Evolutionary conservation across 30 jellyfish, hydroid and myxozoan species (phyloP), one percentile per base, ranked within the genome.

Genomic region (Hydractinia echinata): DNA sequence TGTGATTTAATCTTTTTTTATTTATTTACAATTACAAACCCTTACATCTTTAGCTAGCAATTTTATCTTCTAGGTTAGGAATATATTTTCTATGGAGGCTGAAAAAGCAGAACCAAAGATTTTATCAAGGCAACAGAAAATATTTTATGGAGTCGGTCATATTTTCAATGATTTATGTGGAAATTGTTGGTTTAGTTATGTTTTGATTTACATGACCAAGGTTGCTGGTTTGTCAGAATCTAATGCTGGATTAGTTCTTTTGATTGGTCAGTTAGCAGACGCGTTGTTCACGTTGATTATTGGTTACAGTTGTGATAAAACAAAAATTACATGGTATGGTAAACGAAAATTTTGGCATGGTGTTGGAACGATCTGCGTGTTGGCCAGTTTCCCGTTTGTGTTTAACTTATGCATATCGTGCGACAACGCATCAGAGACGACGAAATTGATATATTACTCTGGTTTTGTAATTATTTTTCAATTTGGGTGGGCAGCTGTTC

Each of bases 401-500:
- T 92, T 92, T 73, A 92, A 92, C 78, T 54, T 83, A 30, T 92
- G 98, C 68, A 9, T 92, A n/a, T 74, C 66, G 5, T 92, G 96
- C 54, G 2, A 30, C 44, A 30, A 30, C 44, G 91, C 77, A n/a
- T 51, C 64, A 67, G 51, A 85, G 0, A 76, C 87, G 10, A 58
- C 67, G 5, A 61, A 88, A 53, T 80, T 87, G 14, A 62, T 87
- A 61, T 92, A 92, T 79, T 92, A 92, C 48, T 76, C 86, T 21
- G 93, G 87, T 9, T 92, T 92, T 66, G 98, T 92, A 20, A 84
- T 92, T 81, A 91, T 92, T 51, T 92, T 92, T 81, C 95, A 87
- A 79, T 87, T 92, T 67, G 98, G 98, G 7, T 87, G 96, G 98
- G 98, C 98, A 11, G 86, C 95, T 7, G 92, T 82, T 8, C 96